Base-by-base conservation (phyloP, 37 sponge, comb jelly and placozoan species). In the Beroe ovata region DNA sequence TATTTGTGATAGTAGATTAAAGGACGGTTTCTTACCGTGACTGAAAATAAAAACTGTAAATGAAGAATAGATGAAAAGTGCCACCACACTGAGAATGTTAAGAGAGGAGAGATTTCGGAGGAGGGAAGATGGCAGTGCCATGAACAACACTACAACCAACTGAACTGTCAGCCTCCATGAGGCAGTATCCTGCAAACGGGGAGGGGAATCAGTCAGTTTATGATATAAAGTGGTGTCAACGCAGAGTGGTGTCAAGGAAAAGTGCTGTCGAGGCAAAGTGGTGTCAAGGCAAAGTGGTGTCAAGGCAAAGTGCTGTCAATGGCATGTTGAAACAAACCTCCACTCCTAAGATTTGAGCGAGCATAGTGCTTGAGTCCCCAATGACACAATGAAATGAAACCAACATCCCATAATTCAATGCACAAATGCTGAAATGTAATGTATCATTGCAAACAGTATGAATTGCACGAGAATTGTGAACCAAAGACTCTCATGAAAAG, bases 151-250 rank as follows among this genome's bases (percentile, higher is more conserved):
- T 42, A 36, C 42, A 4, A 77, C 39, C 54, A 77, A 25, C 28
- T 77, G 84, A 41, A 77, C 84, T n/a, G 47, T 25, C 38, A 77
- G 54, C 47, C 84, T 77, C 84, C 84, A 77, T 22, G 39, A 21
- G 20, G 54, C 8, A 18, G 84, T 42, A 35, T 30, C 34, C 69
- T 66, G 69, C n/a, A n/a, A n/a, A n/a, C n/a, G n/a, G n/a, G n/a
- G n/a, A n/a, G n/a, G n/a, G n/a, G n/a, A n/a, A n/a, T n/a, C n/a
- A n/a, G n/a, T n/a, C n/a, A n/a, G n/a, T n/a, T n/a, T n/a, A n/a
- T n/a, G n/a, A n/a, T n/a, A n/a, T n/a, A n/a, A n/a, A n/a, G n/a
- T n/a, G n/a, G n/a, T n/a, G n/a, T n/a, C n/a, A n/a, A n/a, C n/a
- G n/a, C n/a, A n/a, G n/a, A n/a, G n/a, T n/a, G n/a, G n/a, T n/a